Evolutionary conservation across 2,797 vertebrate genomes (phyloP), one percentile per base, ranked within the genome.

Genomic region (Sciurus carolinensis): DNA sequence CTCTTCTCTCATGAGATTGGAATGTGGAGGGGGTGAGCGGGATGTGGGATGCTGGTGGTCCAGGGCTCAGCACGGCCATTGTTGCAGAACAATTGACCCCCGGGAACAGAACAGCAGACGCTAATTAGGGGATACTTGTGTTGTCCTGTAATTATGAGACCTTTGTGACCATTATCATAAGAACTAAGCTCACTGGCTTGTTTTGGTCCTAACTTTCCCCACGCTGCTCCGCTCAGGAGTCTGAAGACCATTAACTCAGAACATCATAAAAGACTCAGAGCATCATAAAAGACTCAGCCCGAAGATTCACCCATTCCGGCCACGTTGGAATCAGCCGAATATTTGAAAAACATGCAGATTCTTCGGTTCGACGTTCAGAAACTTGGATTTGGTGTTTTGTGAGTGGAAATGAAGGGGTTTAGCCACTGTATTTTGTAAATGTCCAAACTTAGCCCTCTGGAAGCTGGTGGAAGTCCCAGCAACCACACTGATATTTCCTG

Each of bases 111-210:
- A 99, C 99, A 99, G 99, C 99, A 98, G 99, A 99, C 99, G 99
- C 99, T 99, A 99, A 99, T 99, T 99, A 99, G 98, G 98, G 98
- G 99, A 99, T 99, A 99, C 99, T 99, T 99, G 99, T 99, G 99
- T 99, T 99, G 98, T 99, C 98, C 98, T 99, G 99, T 99, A 99
- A 99, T 99, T 99, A 99, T 98, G 98, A 98, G 98, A 99, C 98
- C 98, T 98, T 98, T 98, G 98, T 98, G 97, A 98, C 98, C 98
- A 98, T 99, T 99, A 98, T 98, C 97, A 98, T 97, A 98, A 96
- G 97, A 97, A 50, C 97, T 59, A 94, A 95, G 95, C 90, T 97
- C 73, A 0, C 36, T 39, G 50, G 93, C 98, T 98, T 96, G 97
- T 96, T 96, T 97, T 88, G 95, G 97, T 97, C 95, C 96, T 98